These are phyloP conservation scores for Drosophila pruinosa DNA, from an alignment of 1,140 invertebrate genomes.

Conservation along the genomic window DNA sequence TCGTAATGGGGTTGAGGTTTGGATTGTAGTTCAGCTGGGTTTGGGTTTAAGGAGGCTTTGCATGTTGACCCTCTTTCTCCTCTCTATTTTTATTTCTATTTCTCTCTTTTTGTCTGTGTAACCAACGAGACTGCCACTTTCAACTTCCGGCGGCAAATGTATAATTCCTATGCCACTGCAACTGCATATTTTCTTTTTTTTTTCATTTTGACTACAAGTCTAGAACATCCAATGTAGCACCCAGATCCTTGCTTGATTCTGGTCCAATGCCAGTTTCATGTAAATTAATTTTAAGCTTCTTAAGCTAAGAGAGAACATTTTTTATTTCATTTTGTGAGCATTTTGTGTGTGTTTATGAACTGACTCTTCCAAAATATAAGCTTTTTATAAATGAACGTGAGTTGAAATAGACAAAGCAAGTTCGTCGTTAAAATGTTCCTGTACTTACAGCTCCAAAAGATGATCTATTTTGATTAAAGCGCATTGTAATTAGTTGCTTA, in stretches of 20 bases:
- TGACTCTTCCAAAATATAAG: constrained; percentile 8
- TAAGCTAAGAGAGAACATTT: constrained; percentile 65
- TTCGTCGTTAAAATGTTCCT: neutral
- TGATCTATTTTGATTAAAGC: neutral
- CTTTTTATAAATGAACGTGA: neutral
- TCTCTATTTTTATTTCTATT: neutral
- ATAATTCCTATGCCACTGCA: constrained; percentile 72
- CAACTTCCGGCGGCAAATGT: constrained; percentile 76
- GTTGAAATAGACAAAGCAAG: constrained; percentile 8
- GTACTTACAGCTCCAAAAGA: constrained; percentile 37
- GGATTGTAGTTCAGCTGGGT: neutral
- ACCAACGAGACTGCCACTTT: constrained; percentile 62
- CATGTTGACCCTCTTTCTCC: constrained; percentile 30
- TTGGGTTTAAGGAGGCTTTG: constrained; percentile 30
- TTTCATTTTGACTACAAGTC: constrained; percentile 18
- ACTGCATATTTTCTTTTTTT: constrained; percentile 41
- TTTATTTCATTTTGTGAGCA: constrained; percentile 57
- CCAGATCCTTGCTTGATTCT: neutral
- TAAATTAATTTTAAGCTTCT: constrained; percentile 79
- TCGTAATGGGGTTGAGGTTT: constrained; percentile 14
- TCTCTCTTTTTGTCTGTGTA: constrained; percentile 10
- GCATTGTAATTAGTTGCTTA: constrained; percentile 40
- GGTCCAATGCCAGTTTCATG: constrained; percentile 30
- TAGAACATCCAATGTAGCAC: constrained; percentile 4
- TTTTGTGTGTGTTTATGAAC: constrained; percentile 9